Evolutionary conservation across 2,888 invertebrate species (phyloP).

Genomic region (Pherbina coryleti): DNA sequence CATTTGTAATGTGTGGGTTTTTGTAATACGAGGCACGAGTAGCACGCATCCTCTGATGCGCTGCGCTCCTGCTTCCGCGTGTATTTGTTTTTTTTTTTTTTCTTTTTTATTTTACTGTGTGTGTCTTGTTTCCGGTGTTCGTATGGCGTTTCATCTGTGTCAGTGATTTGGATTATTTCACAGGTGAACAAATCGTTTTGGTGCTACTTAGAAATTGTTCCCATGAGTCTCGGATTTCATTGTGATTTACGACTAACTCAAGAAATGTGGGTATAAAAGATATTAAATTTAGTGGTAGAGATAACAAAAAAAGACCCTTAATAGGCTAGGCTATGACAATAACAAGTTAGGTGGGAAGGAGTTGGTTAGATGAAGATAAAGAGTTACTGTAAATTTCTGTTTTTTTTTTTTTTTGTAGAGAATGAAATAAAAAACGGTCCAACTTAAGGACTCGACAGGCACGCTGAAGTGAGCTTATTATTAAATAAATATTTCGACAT

Average conservation of each 20-base stretch:
- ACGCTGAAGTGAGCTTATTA: no score
- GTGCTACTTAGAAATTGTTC: constrained; percentile 46
- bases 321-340: no score
- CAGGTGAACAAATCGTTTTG: constrained; percentile 49
- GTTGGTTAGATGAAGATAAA: no score
- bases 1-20: constrained; percentile 37
- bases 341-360: no score
- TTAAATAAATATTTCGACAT: no score
- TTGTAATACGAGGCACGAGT: constrained; percentile 1
- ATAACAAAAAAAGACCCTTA: no score
- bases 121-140: background rate
- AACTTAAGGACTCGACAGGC: no score
- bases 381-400: no score
- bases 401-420: no score
- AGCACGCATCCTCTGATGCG: background rate
- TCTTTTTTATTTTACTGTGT: background rate
- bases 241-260: constrained; percentile 23
- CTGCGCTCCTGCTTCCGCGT: background rate
- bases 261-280: background rate
- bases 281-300: no score
- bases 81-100: background rate
- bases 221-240: constrained; percentile 34
- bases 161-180: constrained; percentile 47
- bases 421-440: no score
- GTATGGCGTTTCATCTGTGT: constrained; percentile 41